Evolutionary conservation across 1,140 invertebrate species (phyloP), one percentile per base, ranked within the genome.

Genomic region (Meloidogyne floridensis): DNA sequence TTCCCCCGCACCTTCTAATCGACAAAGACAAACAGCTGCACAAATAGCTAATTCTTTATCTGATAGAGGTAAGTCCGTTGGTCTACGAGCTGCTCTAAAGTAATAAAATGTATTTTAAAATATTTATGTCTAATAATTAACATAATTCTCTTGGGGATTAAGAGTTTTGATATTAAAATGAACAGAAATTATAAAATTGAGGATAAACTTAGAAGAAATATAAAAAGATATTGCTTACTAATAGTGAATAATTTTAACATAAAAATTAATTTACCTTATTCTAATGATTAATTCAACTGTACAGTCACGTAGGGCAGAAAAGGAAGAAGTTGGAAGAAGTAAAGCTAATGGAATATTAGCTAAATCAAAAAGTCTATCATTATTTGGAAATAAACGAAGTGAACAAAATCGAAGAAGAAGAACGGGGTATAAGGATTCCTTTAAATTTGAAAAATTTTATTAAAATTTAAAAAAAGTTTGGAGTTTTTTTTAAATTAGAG

Each of bases 21-120:
- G 84, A 56, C 84, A 85, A 72, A 84, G 47, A 13, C 83, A 81
- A n/a, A 86, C 32, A n/a, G 84, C 84, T 32, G 84, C 65, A 65
- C 87, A 77, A 0, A 98, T 92, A 51, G 95, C 96, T 53, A 79
- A 72, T 71, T 79, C 65, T 43, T 72, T 69, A 69, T 79, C 59
- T 10, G 56, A 43, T 11, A 72, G 59, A 51, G 65, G 11, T 72
- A 79, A 18, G 11, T 79, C 77, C 20, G 72, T 72, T 13, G 77
- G 77, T 42, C 65, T 20, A 42, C n/a, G 56, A 69, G 77, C 77
- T 79, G 71, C 77, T 3, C 77, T 79, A 32, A 47, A 83, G 74
- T 83, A 47, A 65, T n/a, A 43, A 85, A 75, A 72, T 47, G 10
- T 72, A 70, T 54, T 56, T 77, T n/a, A 47, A 54, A 75, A 81